Base-by-base conservation (phyloP, 2,113 vertebrate genomes). In the Atherinomorus stipes region DNA sequence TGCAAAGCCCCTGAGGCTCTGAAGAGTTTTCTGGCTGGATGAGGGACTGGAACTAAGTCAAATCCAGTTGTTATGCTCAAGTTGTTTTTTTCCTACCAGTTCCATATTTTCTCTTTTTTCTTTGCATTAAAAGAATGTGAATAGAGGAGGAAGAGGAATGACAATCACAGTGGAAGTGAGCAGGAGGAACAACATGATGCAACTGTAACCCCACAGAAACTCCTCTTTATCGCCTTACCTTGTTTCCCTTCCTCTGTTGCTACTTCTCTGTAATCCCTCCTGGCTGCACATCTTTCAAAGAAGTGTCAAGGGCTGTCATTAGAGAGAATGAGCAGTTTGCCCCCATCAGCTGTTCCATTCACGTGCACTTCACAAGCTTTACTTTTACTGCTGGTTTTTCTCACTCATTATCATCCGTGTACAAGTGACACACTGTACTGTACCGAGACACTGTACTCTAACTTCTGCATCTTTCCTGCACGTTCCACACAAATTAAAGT, bases 321-420 rank as follows among this genome's bases (percentile, higher is more conserved):
- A 86, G 10, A 70, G 38, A 37, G 64, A 85, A 86, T 81, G 74
- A 84, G 58, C 54, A 25, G 72, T 76, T 87, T 81, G 71, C 54
- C 28, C 57, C 50, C 9, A 25, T 83, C 76, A 87, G 84, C 73
- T 84, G 58, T 80, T 80, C 67, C 74, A 54, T 65, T 84, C 82
- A 67, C 45, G 1, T 77, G 37, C 58, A 68, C 54, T 59, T 54
- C 62, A 66, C 49, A 72, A 57, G 73, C 61, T 68, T 68, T 57
- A 74, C 71, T 76, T 83, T 76, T 72, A 81, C 53, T 60, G 59
- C 49, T 19, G 19, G 28, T 54, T 45, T 65, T 62, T 13, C 61
- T 61, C n/a, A 34, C 49, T 76, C 40, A 67, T 74, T 23, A 64
- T 54, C 18, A 34, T n/a, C 11, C 31, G 11, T 52, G 15, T 22